These are phyloP conservation scores for Muscina levida DNA, from an alignment of 2,888 invertebrate species.

Conservation along the genomic window DNA sequence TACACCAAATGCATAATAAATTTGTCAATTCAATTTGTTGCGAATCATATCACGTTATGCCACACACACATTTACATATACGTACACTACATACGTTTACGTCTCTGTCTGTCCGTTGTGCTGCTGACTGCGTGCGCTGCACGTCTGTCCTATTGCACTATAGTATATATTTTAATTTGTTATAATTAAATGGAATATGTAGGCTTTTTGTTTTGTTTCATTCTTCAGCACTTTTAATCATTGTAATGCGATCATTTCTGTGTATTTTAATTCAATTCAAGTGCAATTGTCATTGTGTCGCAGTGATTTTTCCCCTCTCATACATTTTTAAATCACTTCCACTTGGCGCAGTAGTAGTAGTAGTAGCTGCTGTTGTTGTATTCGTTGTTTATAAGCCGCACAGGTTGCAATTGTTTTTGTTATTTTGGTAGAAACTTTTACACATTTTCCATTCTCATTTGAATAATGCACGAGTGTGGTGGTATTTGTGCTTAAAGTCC, in stretches of 20 bases:
- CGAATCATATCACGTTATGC: conserved; percentile 20
- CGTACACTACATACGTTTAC: background rate
- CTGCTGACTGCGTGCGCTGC: background rate
- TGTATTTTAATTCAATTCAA: conserved; percentile 39
- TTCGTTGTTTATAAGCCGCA: conserved; percentile 45
- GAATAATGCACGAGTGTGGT: conserved; percentile 7
- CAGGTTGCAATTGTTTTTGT: conserved; percentile 42
- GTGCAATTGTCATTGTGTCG: conserved; percentile 25
- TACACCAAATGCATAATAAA: conserved; percentile 52
- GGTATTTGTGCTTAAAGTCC: background rate
- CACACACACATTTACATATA: background rate
- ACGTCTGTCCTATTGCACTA: background rate
- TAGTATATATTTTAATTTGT: conserved; percentile 46
- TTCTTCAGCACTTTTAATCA: conserved; percentile 37
- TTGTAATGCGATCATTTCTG: conserved; percentile 52
- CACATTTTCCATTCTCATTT: conserved; percentile 37
- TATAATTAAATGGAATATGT: conserved; percentile 48
- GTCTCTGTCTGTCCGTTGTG: background rate
- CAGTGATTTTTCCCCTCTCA: background rate
- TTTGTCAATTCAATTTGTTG: conserved; percentile 51
- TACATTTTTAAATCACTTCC: conserved; percentile 41
- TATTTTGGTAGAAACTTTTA: conserved; percentile 17
- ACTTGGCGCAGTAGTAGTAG: too few species aligned
- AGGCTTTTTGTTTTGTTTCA: conserved; percentile 10
- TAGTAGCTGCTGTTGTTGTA: conserved; percentile 40